These are phyloP conservation scores for Dissostichus mawsoni DNA, from an alignment of 2,113 vertebrate species.

Conservation along the genomic window DNA sequence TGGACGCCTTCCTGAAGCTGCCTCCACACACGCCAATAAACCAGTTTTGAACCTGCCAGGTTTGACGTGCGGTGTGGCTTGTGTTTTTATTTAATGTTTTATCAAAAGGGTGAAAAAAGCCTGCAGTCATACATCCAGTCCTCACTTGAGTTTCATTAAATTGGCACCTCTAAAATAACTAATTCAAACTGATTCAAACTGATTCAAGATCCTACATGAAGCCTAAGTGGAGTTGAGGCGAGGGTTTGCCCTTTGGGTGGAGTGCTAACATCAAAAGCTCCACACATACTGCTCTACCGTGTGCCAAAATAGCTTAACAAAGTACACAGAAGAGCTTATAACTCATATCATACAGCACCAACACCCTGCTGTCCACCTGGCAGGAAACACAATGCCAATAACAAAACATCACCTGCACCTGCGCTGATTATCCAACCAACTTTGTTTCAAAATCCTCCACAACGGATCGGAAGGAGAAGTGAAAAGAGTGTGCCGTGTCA, in stretches of 20 bases:
- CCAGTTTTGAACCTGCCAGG: slow-evolving; percentile 11
- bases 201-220: slow-evolving; percentile 65
- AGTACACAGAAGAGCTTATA: slow-evolving; percentile 37
- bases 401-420: slow-evolving; percentile 66
- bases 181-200: slow-evolving; percentile 6
- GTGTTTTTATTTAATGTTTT: slow-evolving; percentile 3
- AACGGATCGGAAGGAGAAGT: slow-evolving; percentile 22
- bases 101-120: slow-evolving; percentile 58
- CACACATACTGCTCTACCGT: slow-evolving; percentile 17
- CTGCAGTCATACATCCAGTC: slow-evolving; percentile 27
- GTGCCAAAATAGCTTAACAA: slow-evolving; percentile 53
- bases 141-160: slow-evolving; percentile 22
- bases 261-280: slow-evolving; percentile 65
- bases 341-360: slow-evolving; percentile 12
- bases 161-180: slow-evolving; percentile 40
- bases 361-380: slow-evolving; percentile 50
- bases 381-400: slow-evolving; percentile 39
- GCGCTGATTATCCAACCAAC: slow-evolving; percentile 3
- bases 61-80: slow-evolving; percentile 45
- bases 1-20: slow-evolving; percentile 32
- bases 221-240: slow-evolving; percentile 10
- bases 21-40: slow-evolving; percentile 49
- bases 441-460: slow-evolving; percentile 33
- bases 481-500: slow-evolving; percentile 45
- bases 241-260: slow-evolving; percentile 59